Evolutionary conservation across 2,797 vertebrate genomes (phyloP).

Genomic region (Falco berigora): DNA sequence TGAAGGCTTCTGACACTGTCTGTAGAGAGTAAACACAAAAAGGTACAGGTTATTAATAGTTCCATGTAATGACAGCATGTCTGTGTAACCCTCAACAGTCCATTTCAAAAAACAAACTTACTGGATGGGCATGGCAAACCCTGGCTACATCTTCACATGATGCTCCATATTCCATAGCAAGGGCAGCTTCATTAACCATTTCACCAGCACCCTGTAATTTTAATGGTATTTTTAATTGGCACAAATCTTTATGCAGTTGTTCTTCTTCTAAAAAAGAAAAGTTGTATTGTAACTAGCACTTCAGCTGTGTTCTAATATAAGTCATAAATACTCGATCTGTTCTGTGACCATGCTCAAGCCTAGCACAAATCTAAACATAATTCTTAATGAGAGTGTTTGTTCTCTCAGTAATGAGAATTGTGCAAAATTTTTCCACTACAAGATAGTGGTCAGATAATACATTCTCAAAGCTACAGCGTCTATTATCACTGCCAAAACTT

Average conservation of each 20-base stretch:
- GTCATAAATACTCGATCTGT: background rate
- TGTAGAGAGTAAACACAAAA: slow-evolving; percentile 62
- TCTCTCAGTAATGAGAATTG: background rate
- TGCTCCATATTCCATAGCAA: slow-evolving; percentile 98
- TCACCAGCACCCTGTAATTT: slow-evolving; percentile 89
- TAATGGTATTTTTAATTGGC: background rate
- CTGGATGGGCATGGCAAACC: slow-evolving; percentile 98
- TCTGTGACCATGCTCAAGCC: background rate
- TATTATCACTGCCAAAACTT: background rate
- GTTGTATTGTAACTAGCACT: background rate
- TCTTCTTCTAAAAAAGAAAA: background rate
- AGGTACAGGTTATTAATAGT: background rate
- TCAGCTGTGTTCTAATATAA: background rate
- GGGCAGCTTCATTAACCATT: slow-evolving; percentile 94
- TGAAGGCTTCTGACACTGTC: slow-evolving; percentile 99
- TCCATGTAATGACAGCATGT: background rate
- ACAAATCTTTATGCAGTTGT: background rate
- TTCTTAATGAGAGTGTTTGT: background rate
- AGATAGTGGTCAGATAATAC: background rate
- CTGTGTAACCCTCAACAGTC: background rate
- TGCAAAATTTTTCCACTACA: background rate
- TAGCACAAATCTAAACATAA: background rate
- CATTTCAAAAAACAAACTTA: slow-evolving; percentile 61
- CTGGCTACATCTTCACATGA: slow-evolving; percentile 95
- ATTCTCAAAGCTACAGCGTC: background rate